phyloP scores from a whole-genome alignment of 2,888 invertebrate genomes.

The Stomorhina lunata region DNA sequence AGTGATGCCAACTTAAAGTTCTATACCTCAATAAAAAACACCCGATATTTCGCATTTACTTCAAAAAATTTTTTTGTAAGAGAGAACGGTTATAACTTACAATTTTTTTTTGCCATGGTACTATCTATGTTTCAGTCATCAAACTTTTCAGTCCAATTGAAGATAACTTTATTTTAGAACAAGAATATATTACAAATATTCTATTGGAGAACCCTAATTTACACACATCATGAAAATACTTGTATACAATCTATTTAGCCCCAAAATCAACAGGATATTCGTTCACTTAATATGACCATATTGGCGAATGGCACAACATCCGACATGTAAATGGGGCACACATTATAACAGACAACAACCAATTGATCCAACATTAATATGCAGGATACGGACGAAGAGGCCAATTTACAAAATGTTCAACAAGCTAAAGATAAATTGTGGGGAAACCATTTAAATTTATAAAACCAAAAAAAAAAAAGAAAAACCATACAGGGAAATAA shows the following conservation, averaged over 20 bases:
- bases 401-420: slow-evolving; percentile 54
- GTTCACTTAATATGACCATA: slow-evolving; percentile 49
- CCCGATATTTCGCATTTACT: too few relatives aligned
- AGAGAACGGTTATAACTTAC: too few relatives aligned
- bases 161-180: too few relatives aligned
- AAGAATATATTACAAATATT: not conserved
- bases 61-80: too few relatives aligned
- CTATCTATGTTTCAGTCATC: too few relatives aligned
- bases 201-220: not conserved
- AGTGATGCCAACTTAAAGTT: too few relatives aligned
- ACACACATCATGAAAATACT: not conserved
- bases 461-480: too few relatives aligned
- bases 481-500: not conserved
- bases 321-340: slow-evolving; percentile 10
- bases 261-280: slow-evolving; percentile 56
- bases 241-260: slow-evolving; percentile 21
- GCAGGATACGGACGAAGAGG: slow-evolving; percentile 53
- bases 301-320: slow-evolving; percentile 55
- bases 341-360: not conserved
- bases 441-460: not conserved
- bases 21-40: too few relatives aligned
- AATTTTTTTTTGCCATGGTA: too few relatives aligned
- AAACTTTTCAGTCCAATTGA: too few relatives aligned
- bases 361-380: slow-evolving; percentile 54
- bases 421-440: slow-evolving; percentile 44